Evolutionary conservation across 1,140 invertebrate genomes (phyloP).

Genomic region (Drosophila oshimai): DNA sequence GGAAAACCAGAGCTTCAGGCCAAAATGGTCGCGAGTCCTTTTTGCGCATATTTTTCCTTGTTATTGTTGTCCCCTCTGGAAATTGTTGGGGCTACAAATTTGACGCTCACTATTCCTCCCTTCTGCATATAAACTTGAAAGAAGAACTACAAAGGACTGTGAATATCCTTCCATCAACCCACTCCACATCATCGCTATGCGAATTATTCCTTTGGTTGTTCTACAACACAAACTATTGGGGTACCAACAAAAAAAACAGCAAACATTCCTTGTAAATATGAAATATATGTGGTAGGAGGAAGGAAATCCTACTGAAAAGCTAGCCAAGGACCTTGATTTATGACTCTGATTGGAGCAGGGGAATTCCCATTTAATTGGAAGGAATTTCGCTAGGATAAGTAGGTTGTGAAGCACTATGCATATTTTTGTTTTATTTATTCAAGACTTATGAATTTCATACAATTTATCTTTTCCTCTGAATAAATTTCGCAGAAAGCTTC

Average conservation of each 20-base stretch:
- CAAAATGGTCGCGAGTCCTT: conserved; percentile 20
- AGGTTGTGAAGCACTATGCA: no score
- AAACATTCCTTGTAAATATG: conserved; percentile 37
- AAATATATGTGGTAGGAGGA: conserved; percentile 19
- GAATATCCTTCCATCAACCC: neutral
- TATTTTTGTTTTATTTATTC: neutral
- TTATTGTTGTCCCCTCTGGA: conserved; percentile 7
- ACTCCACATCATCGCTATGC: conserved; percentile 9
- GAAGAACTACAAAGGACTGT: neutral
- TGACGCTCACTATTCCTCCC: conserved; percentile 8
- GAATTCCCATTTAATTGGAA: conserved; percentile 34
- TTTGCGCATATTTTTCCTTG: conserved; percentile 29
- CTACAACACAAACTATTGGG: conserved; percentile 50
- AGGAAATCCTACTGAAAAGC: neutral
- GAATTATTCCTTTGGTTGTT: conserved; percentile 39
- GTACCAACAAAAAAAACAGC: neutral
- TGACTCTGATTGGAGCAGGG: conserved; percentile 4
- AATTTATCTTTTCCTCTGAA: no score
- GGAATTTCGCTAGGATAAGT: conserved; percentile 1
- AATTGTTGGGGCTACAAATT: conserved; percentile 49
- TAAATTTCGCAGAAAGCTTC: no score
- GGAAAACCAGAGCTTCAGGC: neutral
- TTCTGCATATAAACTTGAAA: conserved; percentile 13
- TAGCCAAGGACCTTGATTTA: conserved; percentile 35
- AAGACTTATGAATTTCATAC: neutral